Conservation (phyloP, 2,113 vertebrate species). For the Apodemus speciosus region DNA sequence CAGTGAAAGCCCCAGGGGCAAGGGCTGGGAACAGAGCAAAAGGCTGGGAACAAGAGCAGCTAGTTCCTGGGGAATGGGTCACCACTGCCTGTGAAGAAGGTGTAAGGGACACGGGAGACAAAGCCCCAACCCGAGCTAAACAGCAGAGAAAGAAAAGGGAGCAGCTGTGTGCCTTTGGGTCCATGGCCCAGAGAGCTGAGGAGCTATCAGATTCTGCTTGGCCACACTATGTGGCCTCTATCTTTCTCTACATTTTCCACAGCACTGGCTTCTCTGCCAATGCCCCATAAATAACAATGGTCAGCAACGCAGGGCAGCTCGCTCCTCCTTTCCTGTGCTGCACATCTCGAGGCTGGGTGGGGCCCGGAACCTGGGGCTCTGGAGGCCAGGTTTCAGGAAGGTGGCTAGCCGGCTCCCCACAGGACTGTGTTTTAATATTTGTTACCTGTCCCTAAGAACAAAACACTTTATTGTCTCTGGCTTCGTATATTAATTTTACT, state of each 20-base stretch:
- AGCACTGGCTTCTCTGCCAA: conserved; percentile 50
- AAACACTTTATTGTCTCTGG: conserved; percentile 38
- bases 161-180: background rate
- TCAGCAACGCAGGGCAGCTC: background rate
- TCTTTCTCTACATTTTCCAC: conserved; percentile 65
- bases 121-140: conserved; percentile 25
- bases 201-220: conserved; percentile 47
- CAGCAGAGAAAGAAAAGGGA: background rate
- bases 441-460: conserved; percentile 39
- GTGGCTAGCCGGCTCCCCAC: conserved; percentile 12
- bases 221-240: background rate
- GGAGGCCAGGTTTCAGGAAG: conserved; percentile 5
- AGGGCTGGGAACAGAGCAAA: background rate
- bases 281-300: conserved; percentile 63
- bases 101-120: conserved; percentile 42
- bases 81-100: background rate
- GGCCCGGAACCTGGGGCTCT: background rate
- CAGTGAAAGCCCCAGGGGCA: conserved; percentile 61
- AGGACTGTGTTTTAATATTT: background rate
- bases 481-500: conserved; percentile 42
- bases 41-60: background rate
- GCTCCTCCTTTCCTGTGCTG: conserved; percentile 34
- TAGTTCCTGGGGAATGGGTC: background rate
- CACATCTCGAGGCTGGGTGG: background rate
- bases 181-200: background rate